These are phyloP conservation scores for Caenorhabditis sinica DNA, from an alignment of 2,888 invertebrate species.

Conservation along the genomic window DNA sequence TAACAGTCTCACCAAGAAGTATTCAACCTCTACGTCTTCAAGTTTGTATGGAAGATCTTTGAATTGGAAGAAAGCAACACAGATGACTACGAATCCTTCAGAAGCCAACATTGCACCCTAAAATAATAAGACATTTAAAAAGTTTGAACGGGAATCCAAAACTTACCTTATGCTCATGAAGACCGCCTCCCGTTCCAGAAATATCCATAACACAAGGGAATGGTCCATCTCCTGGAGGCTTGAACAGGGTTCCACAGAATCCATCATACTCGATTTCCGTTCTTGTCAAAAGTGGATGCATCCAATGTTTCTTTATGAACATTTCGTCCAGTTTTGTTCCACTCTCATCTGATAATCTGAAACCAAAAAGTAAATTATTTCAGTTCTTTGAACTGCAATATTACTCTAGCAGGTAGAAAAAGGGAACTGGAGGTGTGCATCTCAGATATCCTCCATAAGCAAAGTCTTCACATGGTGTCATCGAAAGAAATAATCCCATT, in stretches of 20 bases:
- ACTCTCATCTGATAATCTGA: conserved; percentile 54
- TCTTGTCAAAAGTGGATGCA: conserved; percentile 65
- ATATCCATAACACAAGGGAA: conserved; percentile 70
- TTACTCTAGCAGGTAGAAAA: conserved; percentile 66
- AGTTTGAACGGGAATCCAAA: not conserved
- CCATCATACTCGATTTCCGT: conserved; percentile 67
- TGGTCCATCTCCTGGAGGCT: conserved; percentile 70
- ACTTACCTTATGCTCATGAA: conserved; percentile 61
- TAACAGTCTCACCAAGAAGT: conserved; percentile 49
- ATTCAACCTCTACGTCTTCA: conserved; percentile 67
- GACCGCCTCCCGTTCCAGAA: conserved; percentile 69
- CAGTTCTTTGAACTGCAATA: not conserved
- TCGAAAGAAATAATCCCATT: conserved; percentile 72
- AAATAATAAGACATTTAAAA: too few species aligned
- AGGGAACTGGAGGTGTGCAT: conserved; percentile 72
- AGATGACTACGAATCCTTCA: conserved; percentile 68
- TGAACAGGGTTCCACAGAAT: conserved; percentile 69
- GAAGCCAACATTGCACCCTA: conserved; percentile 66
- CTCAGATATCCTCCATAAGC: conserved; percentile 70
- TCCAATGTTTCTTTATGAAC: conserved; percentile 69
- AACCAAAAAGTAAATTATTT: not conserved
- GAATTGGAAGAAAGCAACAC: conserved; percentile 69
- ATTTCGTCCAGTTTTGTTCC: conserved; percentile 46
- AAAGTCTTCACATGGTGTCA: conserved; percentile 66
- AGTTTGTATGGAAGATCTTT: conserved; percentile 63